Base-by-base conservation (phyloP, 92 coral and sea anemone genomes). In the Epizoanthus stellaris region DNA sequence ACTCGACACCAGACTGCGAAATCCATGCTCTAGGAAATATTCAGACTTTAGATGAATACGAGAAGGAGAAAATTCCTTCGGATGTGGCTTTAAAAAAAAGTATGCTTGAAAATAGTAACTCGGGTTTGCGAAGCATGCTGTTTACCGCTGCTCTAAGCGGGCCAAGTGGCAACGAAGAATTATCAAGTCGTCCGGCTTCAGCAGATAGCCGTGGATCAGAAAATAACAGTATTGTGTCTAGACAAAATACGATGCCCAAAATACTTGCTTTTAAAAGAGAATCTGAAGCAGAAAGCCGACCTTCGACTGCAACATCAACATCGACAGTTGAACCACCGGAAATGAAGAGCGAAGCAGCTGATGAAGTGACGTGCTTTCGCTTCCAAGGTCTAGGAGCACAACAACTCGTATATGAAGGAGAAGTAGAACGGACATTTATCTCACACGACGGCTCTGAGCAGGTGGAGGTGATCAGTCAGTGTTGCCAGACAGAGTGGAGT, bases 401-500 rank as follows among this genome's bases (percentile, higher is more conserved):
- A 61, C 82, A 77, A 39, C 13, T 60, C 40, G 82, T 61, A 8
- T 61, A 60, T 77, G 82, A 77, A 61, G 82, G 70, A 21, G 83
- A 79, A 15, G 49, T 45, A 38, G 83, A 63, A 25, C 64, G 53
- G 36, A 45, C 45, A 59, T 25, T 79, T 2, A 62, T 79, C 38
- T 61, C 83, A 43, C 83, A 70, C 56, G 43, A 40, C 7, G 83
- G 83, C 54, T 19, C 6, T 5, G 73, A 79, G 23, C 70, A 63
- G 66, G 83, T 79, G 60, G 83, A 79, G 66, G 83, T 79, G 23
- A 17, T 79, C 8, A 79, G 73, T 45, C 83, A 79, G 19, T 79
- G 83, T 45, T 42, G 72, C 25, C 83, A 79, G 40, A 79, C 83
- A n/a, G 72, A 79, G 4, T 79, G 83, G 83, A 79, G 83, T 40